These are phyloP conservation scores for Pinctada fucata DNA, from an alignment of 2,888 invertebrate species.

Conservation along the genomic window DNA sequence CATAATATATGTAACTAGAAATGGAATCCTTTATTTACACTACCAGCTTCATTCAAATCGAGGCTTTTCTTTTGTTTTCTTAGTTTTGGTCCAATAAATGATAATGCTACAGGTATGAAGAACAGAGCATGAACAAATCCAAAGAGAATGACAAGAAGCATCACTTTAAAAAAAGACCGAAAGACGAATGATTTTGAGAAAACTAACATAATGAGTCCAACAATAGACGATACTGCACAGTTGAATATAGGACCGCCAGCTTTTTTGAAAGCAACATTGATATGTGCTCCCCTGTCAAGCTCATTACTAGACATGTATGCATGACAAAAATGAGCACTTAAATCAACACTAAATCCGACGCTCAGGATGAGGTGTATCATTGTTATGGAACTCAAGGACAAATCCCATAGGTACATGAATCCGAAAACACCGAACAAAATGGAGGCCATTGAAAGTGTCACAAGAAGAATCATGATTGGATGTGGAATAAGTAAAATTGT, in stretches of 20 bases:
- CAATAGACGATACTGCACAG: slow-evolving; percentile 54
- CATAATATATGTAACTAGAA: too few relatives aligned
- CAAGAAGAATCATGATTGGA: slow-evolving; percentile 54
- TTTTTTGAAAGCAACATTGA: slow-evolving; percentile 43
- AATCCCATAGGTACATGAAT: slow-evolving; percentile 61
- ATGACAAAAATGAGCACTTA: slow-evolving; percentile 62
- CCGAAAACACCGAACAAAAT: slow-evolving; percentile 64
- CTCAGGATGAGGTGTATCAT: slow-evolving; percentile 67
- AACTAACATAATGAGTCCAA: slow-evolving; percentile 54
- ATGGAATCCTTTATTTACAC: too few relatives aligned
- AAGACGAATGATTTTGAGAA: slow-evolving; percentile 54
- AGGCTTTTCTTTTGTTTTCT: neutral
- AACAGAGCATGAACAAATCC: slow-evolving; percentile 52
- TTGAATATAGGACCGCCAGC: slow-evolving; percentile 58
- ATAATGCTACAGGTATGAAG: slow-evolving; percentile 53
- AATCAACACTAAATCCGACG: slow-evolving; percentile 68
- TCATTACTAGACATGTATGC: slow-evolving; percentile 51
- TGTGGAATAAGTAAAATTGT: slow-evolving; percentile 64
- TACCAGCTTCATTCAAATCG: too few relatives aligned
- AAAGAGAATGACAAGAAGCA: slow-evolving; percentile 55
- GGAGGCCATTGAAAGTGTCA: slow-evolving; percentile 57
- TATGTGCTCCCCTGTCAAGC: slow-evolving; percentile 38
- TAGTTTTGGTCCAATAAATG: slow-evolving; percentile 41
- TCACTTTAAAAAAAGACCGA: slow-evolving; percentile 55
- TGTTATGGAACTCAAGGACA: slow-evolving; percentile 63